Percentiles rank a stretch among this genome's conserved stretches.
phyloP scores from a whole-genome alignment of 2,888 invertebrate genomes.

The Sinohyriopsis cumingii region DNA sequence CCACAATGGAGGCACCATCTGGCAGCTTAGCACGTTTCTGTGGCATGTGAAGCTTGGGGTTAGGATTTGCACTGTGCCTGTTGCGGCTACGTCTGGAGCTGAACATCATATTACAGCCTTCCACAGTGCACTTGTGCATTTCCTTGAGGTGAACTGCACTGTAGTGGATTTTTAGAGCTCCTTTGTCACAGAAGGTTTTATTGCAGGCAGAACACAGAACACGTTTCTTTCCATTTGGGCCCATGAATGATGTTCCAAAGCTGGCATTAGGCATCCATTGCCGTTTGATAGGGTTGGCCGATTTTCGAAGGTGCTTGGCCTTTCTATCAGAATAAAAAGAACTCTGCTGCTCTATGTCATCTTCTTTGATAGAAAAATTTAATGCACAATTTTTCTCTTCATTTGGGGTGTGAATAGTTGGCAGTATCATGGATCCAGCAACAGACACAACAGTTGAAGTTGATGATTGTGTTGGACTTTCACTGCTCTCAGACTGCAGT shows the following conservation, averaged over 20 bases:
- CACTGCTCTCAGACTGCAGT: conserved; percentile 29
- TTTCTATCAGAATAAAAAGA: conserved; percentile 59
- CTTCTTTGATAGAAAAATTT: conserved; percentile 60
- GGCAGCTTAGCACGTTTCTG: conserved; percentile 88
- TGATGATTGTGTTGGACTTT: conserved; percentile 32
- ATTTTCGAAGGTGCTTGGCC: conserved; percentile 71
- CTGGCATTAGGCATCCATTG: conserved; percentile 72
- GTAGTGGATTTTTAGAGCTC: conserved; percentile 98
- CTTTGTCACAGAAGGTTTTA: conserved; percentile 99
- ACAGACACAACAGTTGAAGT: conserved; percentile 26
- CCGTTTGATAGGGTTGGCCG: conserved; percentile 72
- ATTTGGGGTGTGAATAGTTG: conserved; percentile 33
- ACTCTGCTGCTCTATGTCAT: conserved; percentile 26
- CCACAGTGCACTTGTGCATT: conserved; percentile 99
- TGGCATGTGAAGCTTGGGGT: conserved; percentile 97
- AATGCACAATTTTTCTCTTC: conserved; percentile 49
- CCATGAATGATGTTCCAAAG: conserved; percentile 67
- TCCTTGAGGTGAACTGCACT: conserved; percentile 98
- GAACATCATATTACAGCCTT: conserved; percentile 99
- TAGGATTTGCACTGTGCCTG: conserved; percentile 97
- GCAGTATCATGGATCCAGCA: conserved; percentile 41
- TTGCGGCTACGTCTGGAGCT: conserved; percentile 96
- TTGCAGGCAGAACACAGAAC: conserved; percentile 98
- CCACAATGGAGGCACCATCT: conserved; percentile 72
- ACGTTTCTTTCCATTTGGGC: conserved; percentile 83